These are phyloP conservation scores for Acrossocheilus fasciatus DNA, from an alignment of 2,797 vertebrate species.

Conservation along the genomic window DNA sequence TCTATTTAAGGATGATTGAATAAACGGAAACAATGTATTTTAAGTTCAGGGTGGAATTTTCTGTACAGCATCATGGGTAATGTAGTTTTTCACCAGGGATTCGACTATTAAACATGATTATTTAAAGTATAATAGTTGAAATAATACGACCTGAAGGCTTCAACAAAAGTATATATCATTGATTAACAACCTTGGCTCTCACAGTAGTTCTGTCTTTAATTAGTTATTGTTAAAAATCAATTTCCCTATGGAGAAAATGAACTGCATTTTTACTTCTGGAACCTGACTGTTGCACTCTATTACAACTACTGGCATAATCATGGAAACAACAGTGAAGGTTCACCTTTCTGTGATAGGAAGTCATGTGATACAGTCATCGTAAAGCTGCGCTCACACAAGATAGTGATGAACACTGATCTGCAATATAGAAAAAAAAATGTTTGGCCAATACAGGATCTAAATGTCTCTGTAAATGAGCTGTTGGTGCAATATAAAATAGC, in stretches of 20 bases:
- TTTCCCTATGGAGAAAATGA: background rate
- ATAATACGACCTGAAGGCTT: background rate
- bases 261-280: background rate
- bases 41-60: background rate
- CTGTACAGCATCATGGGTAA: background rate
- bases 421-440: background rate
- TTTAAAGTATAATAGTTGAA: background rate
- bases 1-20: background rate
- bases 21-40: background rate
- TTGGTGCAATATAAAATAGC: background rate
- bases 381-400: background rate
- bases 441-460: background rate
- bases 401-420: background rate
- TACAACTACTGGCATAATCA: background rate
- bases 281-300: background rate
- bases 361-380: background rate
- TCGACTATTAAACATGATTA: background rate
- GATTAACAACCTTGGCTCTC: background rate
- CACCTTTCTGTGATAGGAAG: conserved; percentile 21
- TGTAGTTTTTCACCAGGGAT: background rate
- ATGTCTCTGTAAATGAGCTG: background rate
- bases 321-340: background rate
- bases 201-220: background rate
- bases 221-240: background rate
- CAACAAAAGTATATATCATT: background rate